phyloP scores from a whole-genome alignment of 2,797 vertebrate genomes.

The Acanthurus tractus region DNA sequence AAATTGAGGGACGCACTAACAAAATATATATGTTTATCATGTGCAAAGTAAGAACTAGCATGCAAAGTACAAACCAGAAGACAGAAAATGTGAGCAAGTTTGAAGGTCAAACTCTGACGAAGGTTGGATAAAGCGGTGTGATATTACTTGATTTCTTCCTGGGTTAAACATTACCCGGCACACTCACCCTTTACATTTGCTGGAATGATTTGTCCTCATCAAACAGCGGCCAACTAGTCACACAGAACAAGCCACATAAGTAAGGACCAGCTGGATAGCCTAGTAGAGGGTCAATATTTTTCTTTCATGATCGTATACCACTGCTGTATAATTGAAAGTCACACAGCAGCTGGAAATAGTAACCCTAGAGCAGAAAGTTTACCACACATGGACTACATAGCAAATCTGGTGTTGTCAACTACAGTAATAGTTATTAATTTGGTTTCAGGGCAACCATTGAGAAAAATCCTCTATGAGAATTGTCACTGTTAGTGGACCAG shows the following conservation, averaged over 20 bases:
- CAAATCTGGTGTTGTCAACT: not conserved
- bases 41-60: not conserved
- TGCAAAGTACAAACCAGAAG: too few relatives aligned
- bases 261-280: slow-evolving; percentile 35
- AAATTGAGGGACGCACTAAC: not conserved
- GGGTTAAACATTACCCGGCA: slow-evolving; percentile 28
- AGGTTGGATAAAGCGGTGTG: not conserved
- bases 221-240: slow-evolving; percentile 58
- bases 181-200: slow-evolving; percentile 33
- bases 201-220: slow-evolving; percentile 42
- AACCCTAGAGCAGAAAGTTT: not conserved
- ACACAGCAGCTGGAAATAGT: slow-evolving; percentile 30
- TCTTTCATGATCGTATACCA: slow-evolving; percentile 25
- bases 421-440: not conserved
- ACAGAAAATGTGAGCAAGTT: not conserved
- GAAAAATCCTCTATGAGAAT: not conserved
- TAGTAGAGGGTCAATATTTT: slow-evolving; percentile 29
- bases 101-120: slow-evolving; percentile 12
- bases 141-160: slow-evolving; percentile 19
- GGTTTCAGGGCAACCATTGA: not conserved
- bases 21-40: not conserved
- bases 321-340: slow-evolving; percentile 9
- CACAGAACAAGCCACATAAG: slow-evolving; percentile 45
- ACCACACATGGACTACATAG: not conserved
- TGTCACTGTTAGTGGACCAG: not conserved